Evolutionary conservation across 2,797 vertebrate species (phyloP).

Genomic region (Scyliorhinus canicula): DNA sequence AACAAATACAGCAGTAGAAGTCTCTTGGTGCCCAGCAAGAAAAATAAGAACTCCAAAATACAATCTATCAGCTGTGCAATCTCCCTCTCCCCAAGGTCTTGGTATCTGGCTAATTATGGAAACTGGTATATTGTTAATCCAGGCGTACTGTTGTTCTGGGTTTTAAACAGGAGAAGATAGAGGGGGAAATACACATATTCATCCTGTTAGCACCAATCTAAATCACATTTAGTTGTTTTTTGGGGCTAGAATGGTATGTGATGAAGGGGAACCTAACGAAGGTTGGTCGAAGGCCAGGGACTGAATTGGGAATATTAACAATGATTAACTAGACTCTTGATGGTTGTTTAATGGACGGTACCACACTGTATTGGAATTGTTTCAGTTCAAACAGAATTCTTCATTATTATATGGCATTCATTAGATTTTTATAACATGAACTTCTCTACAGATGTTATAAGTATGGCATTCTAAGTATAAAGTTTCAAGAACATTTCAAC

Average conservation of each 20-base stretch:
- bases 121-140: conserved; percentile 27
- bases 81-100: conserved; percentile 23
- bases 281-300: too few relatives aligned
- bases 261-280: not conserved
- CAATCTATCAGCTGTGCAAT: conserved; percentile 28
- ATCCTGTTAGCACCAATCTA: not conserved
- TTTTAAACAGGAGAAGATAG: not conserved
- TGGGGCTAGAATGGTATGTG: not conserved
- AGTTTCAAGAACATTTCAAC: not conserved
- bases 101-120: conserved; percentile 34
- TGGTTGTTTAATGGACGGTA: not conserved
- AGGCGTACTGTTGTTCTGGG: conserved; percentile 27
- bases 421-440: not conserved
- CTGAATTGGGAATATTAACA: not conserved
- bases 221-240: conserved; percentile 1
- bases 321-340: conserved; percentile 1
- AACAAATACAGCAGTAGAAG: not conserved
- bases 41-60: conserved; percentile 34
- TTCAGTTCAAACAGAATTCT: not conserved
- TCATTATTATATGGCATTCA: not conserved
- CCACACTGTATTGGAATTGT: not conserved
- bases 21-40: conserved; percentile 17
- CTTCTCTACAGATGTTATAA: not conserved
- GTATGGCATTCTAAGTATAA: too few relatives aligned
- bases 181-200: not conserved